These are phyloP conservation scores for Oryzias sinensis DNA, from an alignment of 2,797 vertebrate species.

Conservation along the genomic window DNA sequence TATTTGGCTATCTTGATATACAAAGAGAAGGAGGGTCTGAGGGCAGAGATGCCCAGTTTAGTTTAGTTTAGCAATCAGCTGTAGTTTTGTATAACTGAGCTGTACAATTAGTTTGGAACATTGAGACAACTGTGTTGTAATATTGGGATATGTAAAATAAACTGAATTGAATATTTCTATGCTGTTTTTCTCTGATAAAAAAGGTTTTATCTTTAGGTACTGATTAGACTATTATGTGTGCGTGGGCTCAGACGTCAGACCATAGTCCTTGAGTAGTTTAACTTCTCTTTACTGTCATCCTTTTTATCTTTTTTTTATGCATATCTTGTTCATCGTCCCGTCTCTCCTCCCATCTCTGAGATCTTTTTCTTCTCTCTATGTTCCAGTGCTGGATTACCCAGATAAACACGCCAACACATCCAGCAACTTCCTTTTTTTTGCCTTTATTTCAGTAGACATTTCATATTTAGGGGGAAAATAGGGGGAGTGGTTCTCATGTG, in stretches of 20 bases:
- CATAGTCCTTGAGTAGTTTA: slow-evolving; percentile 12
- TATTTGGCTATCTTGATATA: too few relatives aligned
- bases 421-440: slow-evolving; percentile 16
- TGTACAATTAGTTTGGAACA: too few relatives aligned
- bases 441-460: slow-evolving; percentile 6
- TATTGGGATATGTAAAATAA: too few relatives aligned
- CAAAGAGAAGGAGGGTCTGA: too few relatives aligned
- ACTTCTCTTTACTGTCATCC: slow-evolving; percentile 33
- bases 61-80: too few relatives aligned
- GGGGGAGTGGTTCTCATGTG: slow-evolving; percentile 34
- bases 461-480: slow-evolving; percentile 11
- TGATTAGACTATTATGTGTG: slow-evolving; percentile 40
- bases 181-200: slow-evolving; percentile 26
- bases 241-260: slow-evolving; percentile 25
- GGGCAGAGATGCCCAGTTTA: too few relatives aligned
- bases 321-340: slow-evolving; percentile 20
- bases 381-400: slow-evolving; percentile 17
- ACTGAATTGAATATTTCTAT: background rate
- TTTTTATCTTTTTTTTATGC: slow-evolving; percentile 45
- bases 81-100: too few relatives aligned
- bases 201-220: slow-evolving; percentile 12
- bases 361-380: slow-evolving; percentile 3
- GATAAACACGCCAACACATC: slow-evolving; percentile 49
- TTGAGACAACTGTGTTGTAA: too few relatives aligned
- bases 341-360: slow-evolving; percentile 27